Percentiles rank a stretch among this genome's conserved stretches.
Conservation (phyloP, 2,113 vertebrate species). For the Merops nubicus region DNA sequence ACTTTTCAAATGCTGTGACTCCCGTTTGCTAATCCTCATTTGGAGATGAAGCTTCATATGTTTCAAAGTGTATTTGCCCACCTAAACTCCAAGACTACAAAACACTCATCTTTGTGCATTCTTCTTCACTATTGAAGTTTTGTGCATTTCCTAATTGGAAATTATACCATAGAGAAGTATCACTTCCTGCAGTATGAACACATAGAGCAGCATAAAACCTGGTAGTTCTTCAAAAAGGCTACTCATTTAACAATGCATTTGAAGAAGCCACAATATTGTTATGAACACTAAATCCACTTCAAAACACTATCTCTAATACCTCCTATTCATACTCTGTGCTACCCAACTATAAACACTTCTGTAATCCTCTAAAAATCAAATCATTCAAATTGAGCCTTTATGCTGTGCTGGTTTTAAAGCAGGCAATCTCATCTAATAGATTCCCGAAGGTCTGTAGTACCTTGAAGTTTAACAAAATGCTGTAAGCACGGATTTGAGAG, state of each 20-base stretch:
- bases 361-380: not conserved
- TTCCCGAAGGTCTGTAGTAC: not conserved
- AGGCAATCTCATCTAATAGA: not conserved
- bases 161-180: not conserved
- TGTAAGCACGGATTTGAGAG: not conserved
- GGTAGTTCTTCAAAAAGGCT: not conserved
- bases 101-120: not conserved
- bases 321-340: not conserved
- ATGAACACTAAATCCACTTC: not conserved
- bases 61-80: slow-evolving; percentile 2
- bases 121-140: not conserved
- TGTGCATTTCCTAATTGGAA: slow-evolving; percentile 35
- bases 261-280: not conserved
- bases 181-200: not conserved
- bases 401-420: not conserved
- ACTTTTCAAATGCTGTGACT: slow-evolving; percentile 1
- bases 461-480: not conserved
- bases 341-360: not conserved
- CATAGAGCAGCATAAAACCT: not conserved
- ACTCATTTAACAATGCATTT: not conserved
- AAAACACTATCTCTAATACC: not conserved
- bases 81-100: not conserved
- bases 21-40: not conserved
- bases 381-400: not conserved
- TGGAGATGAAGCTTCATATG: not conserved